These are phyloP conservation scores for Metalampra italica DNA, from an alignment of 2,888 invertebrate species.

Conservation along the genomic window DNA sequence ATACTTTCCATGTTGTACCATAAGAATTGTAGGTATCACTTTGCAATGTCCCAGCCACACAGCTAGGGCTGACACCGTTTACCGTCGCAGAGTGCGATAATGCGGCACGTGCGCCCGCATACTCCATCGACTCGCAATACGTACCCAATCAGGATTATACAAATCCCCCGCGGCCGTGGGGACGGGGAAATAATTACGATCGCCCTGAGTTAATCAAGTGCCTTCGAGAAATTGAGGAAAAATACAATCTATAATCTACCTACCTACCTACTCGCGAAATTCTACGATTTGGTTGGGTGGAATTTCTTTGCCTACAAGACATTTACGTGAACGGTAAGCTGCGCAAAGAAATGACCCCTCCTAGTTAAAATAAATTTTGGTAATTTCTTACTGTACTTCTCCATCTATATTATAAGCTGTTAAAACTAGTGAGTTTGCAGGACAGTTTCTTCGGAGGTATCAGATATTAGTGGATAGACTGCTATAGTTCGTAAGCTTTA, in stretches of 20 bases:
- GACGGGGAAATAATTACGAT: slow-evolving; percentile 69
- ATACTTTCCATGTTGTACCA: too few relatives aligned
- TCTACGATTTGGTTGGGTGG: slow-evolving; percentile 22
- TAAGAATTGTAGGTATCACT: neutral
- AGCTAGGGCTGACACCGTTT: slow-evolving; percentile 24
- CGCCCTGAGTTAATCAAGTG: slow-evolving; percentile 66
- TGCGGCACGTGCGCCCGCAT: slow-evolving; percentile 62
- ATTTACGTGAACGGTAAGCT: too few relatives aligned
- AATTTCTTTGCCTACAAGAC: slow-evolving; percentile 20
- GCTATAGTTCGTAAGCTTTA: too few relatives aligned
- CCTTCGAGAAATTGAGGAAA: slow-evolving; percentile 53
- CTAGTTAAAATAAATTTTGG: too few relatives aligned
- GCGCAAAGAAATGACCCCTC: too few relatives aligned
- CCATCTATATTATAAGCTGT: too few relatives aligned
- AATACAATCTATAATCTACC: too few relatives aligned
- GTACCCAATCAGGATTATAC: slow-evolving; percentile 77
- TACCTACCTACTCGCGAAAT: neutral
- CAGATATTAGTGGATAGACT: too few relatives aligned
- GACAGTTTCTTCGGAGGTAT: too few relatives aligned
- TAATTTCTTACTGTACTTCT: too few relatives aligned
- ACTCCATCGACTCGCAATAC: slow-evolving; percentile 74
- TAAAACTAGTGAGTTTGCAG: too few relatives aligned
- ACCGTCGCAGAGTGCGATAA: slow-evolving; percentile 47
- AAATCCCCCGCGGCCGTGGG: slow-evolving; percentile 59
- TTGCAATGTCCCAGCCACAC: slow-evolving; percentile 15